Percentiles rank a stretch among this genome's conserved stretches.
phyloP scores from a whole-genome alignment of 2,797 vertebrate species.

The Xiphophorus birchmanni region DNA sequence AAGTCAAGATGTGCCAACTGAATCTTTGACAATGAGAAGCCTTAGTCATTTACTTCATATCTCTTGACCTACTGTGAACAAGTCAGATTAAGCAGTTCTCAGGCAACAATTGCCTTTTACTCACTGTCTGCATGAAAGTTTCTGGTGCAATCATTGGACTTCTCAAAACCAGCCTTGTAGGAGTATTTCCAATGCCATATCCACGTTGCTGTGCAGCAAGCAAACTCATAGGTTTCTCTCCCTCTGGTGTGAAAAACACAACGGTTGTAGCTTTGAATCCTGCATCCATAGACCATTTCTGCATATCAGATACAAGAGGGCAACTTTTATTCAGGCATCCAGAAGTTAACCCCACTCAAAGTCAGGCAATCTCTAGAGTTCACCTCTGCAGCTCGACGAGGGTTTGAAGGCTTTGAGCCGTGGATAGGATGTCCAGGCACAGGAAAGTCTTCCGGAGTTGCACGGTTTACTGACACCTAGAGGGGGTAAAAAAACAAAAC shows the following conservation, averaged over 20 bases:
- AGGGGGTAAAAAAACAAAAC: background rate
- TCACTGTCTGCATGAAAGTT: constrained; percentile 56
- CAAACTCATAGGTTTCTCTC: constrained; percentile 65
- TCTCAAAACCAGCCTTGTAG: constrained; percentile 76
- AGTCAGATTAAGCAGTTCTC: background rate
- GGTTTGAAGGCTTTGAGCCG: background rate
- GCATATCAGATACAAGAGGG: background rate
- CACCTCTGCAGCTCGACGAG: constrained; percentile 47
- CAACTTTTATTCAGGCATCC: background rate
- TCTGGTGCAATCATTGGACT: constrained; percentile 65
- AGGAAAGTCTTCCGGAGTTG: constrained; percentile 38
- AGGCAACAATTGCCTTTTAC: background rate
- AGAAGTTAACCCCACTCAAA: too few species aligned
- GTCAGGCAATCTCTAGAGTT: background rate
- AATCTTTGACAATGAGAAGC: background rate
- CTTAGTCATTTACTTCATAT: background rate
- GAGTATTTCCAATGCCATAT: constrained; percentile 76
- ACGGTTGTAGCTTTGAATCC: constrained; percentile 71
- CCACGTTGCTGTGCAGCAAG: constrained; percentile 70
- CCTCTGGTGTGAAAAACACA: constrained; percentile 73
- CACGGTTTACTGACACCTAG: constrained; percentile 74
- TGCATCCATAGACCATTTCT: constrained; percentile 33
- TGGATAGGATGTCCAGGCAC: constrained; percentile 16
- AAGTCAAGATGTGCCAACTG: background rate
- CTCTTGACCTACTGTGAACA: background rate